Evolutionary conservation across 2,888 invertebrate genomes (phyloP), one percentile per base, ranked within the genome.

Genomic region (Dryocosmus kuriphilus): DNA sequence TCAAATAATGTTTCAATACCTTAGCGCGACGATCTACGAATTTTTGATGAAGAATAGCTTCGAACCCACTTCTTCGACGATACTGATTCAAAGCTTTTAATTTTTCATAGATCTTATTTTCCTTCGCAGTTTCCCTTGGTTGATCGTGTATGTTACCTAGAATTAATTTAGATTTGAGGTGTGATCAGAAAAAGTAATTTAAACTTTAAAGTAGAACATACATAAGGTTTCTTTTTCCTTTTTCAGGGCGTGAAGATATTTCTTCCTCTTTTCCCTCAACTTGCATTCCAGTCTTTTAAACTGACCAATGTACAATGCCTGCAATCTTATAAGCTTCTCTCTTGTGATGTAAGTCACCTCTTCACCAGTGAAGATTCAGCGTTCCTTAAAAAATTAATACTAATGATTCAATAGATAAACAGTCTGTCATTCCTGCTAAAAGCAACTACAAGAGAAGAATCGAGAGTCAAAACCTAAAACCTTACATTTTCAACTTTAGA

Each of bases 281-380:
- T 95, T 89, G 81, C 95, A 94, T 65, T 96, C 95, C 57, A 98
- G 92, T 24, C 96, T 93, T 79, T 94, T 94, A 90, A 97, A 96
- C 91, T 98, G 97, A 60, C 96, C 95, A 41, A 96, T 94, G 89
- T 98, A 98, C 1, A 97, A 93, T 0, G 95, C 94, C 89, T 98
- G 97, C 1, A 98, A 92, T 63, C 95, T 93, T 19, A 95, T 94
- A 63, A 98, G 92, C 84, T 96, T 96, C 76, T 95, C 95, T 85
- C 95, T 94, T 0, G 97, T 95, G 46, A 97, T 95, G 38, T 94
- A 93, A 6, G 96, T 95, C 0, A 97, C 96, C 91, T 98, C 98
- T 87, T 98, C 97, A 0, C 96, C 96, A 0, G 98, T 97, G 90
- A 95, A 98, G 0, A 97, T 95, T 14, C 97, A 0, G 98, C 97